Evolutionary conservation across 1,140 invertebrate species (phyloP).

Genomic region (Epicauta chinensis): DNA sequence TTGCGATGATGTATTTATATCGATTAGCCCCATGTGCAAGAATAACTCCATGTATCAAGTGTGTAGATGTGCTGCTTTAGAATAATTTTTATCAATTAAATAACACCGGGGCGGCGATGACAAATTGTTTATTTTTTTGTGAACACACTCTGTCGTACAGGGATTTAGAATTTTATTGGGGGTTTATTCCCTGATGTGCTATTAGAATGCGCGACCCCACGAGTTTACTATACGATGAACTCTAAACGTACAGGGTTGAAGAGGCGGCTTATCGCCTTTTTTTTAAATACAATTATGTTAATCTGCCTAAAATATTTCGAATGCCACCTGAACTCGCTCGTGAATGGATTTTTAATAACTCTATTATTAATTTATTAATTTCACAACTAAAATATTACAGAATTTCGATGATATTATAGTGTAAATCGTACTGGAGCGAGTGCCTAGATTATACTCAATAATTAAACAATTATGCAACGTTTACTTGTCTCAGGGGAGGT

Average conservation of each 20-base stretch:
- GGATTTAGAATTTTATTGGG: conserved; percentile 16
- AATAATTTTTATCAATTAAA: conserved; percentile 17
- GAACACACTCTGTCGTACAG: conserved; percentile 9
- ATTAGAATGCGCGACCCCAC: conserved; percentile 13
- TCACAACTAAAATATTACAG: conserved; percentile 2
- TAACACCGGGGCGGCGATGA: conserved; percentile 5
- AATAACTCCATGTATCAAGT: too few species aligned
- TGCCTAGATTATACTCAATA: conserved; percentile 42
- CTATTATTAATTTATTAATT: neutral
- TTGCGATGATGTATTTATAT: neutral
- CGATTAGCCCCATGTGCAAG: conserved; percentile 6
- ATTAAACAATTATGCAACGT: conserved; percentile 44
- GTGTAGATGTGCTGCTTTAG: too few species aligned
- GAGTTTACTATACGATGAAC: conserved; percentile 3
- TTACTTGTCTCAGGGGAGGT: conserved; percentile 36
- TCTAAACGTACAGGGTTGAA: conserved; percentile 6
- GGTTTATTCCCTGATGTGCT: conserved; percentile 17
- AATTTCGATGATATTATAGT: conserved; percentile 17
- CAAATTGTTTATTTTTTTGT: conserved; percentile 16
- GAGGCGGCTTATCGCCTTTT: too few species aligned
- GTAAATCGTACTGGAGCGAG: conserved; percentile 20
- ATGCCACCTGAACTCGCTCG: too few species aligned
- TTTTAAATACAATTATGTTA: too few species aligned
- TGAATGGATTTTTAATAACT: too few species aligned
- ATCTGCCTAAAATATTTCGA: too few species aligned